Conservation (phyloP, 2,888 invertebrate genomes). For the Neelides folsomi region DNA sequence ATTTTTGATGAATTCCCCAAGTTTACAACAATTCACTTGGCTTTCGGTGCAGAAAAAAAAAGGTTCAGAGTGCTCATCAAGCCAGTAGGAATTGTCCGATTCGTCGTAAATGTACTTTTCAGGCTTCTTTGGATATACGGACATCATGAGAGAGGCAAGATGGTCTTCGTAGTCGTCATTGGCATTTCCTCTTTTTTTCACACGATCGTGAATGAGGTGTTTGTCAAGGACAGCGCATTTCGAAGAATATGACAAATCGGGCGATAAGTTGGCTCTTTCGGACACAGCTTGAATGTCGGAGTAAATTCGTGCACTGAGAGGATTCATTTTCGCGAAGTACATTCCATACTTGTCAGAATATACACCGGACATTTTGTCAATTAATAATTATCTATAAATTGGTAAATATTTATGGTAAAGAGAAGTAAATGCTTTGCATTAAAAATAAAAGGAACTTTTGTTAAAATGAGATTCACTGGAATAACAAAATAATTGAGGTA, state of each 20-base stretch:
- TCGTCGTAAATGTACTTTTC: slow-evolving; percentile 29
- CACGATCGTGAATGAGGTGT: slow-evolving; percentile 27
- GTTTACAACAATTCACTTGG: slow-evolving; percentile 26
- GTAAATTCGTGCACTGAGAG: slow-evolving; percentile 26
- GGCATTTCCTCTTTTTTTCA: slow-evolving; percentile 1
- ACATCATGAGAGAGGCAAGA: slow-evolving; percentile 18
- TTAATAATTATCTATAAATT: too few species aligned
- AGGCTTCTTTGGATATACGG: slow-evolving; percentile 27
- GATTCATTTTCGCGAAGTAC: slow-evolving; percentile 31
- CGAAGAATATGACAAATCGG: slow-evolving; percentile 19
- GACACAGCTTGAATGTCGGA: slow-evolving; percentile 26
- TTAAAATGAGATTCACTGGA: too few species aligned
- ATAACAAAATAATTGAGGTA: too few species aligned
- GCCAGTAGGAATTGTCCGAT: slow-evolving; percentile 21
- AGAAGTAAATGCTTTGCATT: too few species aligned
- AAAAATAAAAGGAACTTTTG: too few species aligned
- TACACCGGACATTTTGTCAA: too few species aligned
- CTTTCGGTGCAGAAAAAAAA: slow-evolving; percentile 25
- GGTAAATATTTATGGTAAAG: too few species aligned
- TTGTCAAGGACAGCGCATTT: slow-evolving; percentile 29
- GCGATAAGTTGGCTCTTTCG: slow-evolving; percentile 3
- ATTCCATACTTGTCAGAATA: slow-evolving; percentile 1
- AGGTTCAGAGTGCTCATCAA: slow-evolving; percentile 29
- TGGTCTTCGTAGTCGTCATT: slow-evolving; percentile 27
- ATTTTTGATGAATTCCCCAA: slow-evolving; percentile 19